phyloP scores from a whole-genome alignment of 2,888 invertebrate genomes.

The Thera obeliscata region DNA sequence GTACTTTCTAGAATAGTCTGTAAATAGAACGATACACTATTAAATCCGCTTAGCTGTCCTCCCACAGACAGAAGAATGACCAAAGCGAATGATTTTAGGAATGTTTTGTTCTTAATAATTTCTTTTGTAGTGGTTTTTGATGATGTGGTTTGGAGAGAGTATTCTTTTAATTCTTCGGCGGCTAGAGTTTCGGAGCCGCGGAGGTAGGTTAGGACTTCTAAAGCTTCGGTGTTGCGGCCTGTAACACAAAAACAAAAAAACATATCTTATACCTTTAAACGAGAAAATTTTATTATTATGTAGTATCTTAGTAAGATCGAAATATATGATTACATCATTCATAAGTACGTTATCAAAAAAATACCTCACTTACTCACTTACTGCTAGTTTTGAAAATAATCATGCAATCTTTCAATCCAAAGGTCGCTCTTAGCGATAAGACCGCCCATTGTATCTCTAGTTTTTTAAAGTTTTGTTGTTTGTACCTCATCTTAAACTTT shows the following conservation, averaged over 20 bases:
- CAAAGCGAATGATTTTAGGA: constrained; percentile 50
- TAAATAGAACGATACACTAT: constrained; percentile 61
- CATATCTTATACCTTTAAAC: too few species aligned
- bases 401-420: too few species aligned
- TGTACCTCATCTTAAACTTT: too few species aligned
- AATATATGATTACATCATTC: too few species aligned
- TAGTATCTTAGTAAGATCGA: too few species aligned
- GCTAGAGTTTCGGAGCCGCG: constrained; percentile 60
- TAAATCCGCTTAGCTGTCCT: constrained; percentile 57
- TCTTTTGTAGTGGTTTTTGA: constrained; percentile 37
- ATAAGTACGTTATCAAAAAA: too few species aligned
- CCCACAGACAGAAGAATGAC: constrained; percentile 31
- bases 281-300: too few species aligned
- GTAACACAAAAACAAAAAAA: constrained; percentile 33
- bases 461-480: too few species aligned
- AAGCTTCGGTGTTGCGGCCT: constrained; percentile 59
- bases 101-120: constrained; percentile 43
- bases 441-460: too few species aligned
- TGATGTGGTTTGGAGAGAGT: constrained; percentile 35
- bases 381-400: too few species aligned
- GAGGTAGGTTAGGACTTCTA: constrained; percentile 55
- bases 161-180: constrained; percentile 61
- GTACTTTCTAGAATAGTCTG: constrained; percentile 66
- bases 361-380: too few species aligned
- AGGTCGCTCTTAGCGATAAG: too few species aligned